A percentile compares a stretch with the other conserved stretches of the same genome.
Conservation (phyloP, 2,888 invertebrate species). For the Neoitamus cyanurus region DNA sequence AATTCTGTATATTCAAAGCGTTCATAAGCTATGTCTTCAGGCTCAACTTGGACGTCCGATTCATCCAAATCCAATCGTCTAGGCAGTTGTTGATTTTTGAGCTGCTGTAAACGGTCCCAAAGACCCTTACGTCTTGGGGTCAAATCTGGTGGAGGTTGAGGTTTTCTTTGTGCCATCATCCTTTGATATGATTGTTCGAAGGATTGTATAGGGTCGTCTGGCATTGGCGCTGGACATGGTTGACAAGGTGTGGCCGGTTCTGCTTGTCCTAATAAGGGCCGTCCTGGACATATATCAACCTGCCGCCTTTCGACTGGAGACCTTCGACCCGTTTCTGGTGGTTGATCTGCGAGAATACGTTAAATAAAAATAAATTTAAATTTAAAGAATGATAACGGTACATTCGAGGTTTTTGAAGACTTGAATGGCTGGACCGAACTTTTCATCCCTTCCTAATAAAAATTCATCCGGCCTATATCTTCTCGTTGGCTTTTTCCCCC, state of each 20-base stretch:
- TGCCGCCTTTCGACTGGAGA: neutral
- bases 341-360: conserved; percentile 3
- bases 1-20: conserved; percentile 44
- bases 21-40: conserved; percentile 42
- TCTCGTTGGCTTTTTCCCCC: neutral
- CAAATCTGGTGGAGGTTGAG: neutral
- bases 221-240: no score
- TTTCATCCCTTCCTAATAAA: conserved; percentile 51
- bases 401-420: conserved; percentile 44
- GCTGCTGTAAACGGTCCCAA: conserved; percentile 2
- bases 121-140: neutral
- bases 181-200: conserved; percentile 40
- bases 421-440: conserved; percentile 49
- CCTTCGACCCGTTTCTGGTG: neutral
- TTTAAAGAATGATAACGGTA: conserved; percentile 4
- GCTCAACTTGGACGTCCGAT: conserved; percentile 26
- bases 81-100: conserved; percentile 33
- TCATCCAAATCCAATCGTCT: conserved; percentile 44
- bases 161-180: neutral
- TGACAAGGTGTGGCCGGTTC: neutral
- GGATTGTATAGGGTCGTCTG: neutral
- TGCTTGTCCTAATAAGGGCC: neutral
- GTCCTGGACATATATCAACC: neutral
- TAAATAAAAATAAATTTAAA: neutral
- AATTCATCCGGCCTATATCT: conserved; percentile 53